Evolutionary conservation across 2,888 invertebrate genomes (phyloP), one percentile per base, ranked within the genome.

Genomic region (Odontothrips loti): DNA sequence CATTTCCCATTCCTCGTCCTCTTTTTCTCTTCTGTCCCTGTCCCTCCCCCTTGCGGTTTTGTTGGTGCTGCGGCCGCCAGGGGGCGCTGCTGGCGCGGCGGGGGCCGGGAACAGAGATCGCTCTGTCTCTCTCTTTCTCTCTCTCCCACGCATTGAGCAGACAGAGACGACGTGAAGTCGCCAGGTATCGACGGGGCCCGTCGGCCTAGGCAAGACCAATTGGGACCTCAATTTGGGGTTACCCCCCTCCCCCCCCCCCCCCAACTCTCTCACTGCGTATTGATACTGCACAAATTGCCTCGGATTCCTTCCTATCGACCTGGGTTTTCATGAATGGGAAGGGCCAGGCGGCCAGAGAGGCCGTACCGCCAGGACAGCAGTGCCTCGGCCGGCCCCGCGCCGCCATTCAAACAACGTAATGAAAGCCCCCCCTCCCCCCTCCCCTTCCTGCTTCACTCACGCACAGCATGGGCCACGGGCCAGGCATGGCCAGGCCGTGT

Each of bases 351-450:
- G 58, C 58, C 20, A 58, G 58, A n/a, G 15, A 20, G 51, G 51
- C 51, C 51, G 51, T 20, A 10, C 58, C n/a, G 58, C n/a, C n/a
- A n/a, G n/a, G n/a, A n/a, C n/a, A 43, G 3, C 58, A 15, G 15
- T 17, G 15, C 58, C 58, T 43, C 3, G 3, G 34, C 34, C 34
- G 2, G 3, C 34, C 34, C 34, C 34, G 34, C 34, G 34, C 34
- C 34, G 34, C 34, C 58, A 58, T 58, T 58, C 58, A 58, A 58
- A 58, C 58, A 58, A 58, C 58, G 58, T 58, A 58, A 58, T 58
- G 58, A 58, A 58, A n/a, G 17, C 58, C 58, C 58, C 58, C n/a
- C 58, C 58, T 17, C 58, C 15, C 58, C 58, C 17, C 51, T 10
- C 51, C 51, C 20, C 20, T 51, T 51, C 51, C 51, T 51, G 51